Evolutionary conservation across 2,113 vertebrate genomes (phyloP).

Genomic region (Larimichthys polyactis): DNA sequence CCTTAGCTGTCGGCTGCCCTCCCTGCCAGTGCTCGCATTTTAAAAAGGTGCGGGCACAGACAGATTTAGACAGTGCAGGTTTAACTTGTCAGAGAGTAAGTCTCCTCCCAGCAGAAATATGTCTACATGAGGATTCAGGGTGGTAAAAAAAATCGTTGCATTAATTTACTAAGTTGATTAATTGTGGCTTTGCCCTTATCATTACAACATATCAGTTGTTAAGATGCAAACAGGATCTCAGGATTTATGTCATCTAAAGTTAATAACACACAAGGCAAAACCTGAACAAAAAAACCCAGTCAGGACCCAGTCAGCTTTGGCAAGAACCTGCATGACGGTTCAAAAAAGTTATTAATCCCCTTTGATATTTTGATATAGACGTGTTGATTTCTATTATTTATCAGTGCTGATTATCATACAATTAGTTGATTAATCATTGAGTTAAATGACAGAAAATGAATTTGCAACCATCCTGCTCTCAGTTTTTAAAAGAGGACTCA

Average conservation of each 20-base stretch:
- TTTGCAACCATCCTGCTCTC: neutral
- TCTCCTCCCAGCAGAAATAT: neutral
- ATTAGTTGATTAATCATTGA: neutral
- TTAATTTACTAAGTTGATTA: neutral
- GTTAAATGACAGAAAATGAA: neutral
- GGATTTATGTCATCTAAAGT: neutral
- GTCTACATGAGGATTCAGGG: neutral
- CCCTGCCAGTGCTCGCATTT: conserved; percentile 62
- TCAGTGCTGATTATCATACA: neutral
- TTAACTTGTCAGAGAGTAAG: conserved; percentile 31
- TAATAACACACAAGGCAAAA: neutral
- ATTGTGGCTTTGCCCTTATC: neutral
- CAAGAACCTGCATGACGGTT: neutral
- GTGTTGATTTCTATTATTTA: neutral
- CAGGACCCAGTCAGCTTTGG: neutral
- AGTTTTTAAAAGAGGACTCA: too few species aligned
- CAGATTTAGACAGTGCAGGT: conserved; percentile 38
- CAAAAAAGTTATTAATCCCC: neutral
- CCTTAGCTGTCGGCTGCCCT: conserved; percentile 75
- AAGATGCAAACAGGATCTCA: neutral
- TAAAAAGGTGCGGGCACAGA: conserved; percentile 49
- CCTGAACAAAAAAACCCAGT: neutral
- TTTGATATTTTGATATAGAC: too few species aligned
- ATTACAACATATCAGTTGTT: neutral
- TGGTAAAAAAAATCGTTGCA: neutral